Evolutionary conservation across 2,113 vertebrate genomes (phyloP).

Genomic region (Ailurus styani): DNA sequence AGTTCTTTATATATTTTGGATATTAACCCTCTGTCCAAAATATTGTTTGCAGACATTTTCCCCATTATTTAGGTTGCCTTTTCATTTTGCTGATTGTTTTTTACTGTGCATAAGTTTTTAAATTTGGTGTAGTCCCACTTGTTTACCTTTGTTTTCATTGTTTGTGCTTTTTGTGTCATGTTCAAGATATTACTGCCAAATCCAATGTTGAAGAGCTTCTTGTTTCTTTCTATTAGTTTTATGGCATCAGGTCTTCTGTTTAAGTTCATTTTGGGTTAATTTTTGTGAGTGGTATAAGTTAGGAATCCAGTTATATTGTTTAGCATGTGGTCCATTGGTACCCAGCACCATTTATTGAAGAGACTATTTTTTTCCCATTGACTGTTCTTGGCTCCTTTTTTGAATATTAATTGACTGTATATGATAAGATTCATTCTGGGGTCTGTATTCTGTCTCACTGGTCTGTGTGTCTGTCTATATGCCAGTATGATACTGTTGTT

Average conservation of each 20-base stretch:
- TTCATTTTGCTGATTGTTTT: neutral
- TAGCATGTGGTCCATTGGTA: neutral
- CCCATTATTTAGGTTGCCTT: neutral
- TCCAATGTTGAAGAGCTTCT: neutral
- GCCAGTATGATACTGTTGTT: neutral
- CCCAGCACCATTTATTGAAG: neutral
- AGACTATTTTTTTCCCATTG: neutral
- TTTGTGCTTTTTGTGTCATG: neutral
- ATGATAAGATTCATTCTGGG: neutral
- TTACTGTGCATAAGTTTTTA: neutral
- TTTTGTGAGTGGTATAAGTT: neutral
- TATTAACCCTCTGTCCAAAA: neutral
- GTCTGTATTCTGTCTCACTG: neutral
- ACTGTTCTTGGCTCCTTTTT: neutral
- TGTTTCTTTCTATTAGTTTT: neutral
- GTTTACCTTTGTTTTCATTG: neutral
- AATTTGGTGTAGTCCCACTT: neutral
- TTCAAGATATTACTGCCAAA: neutral
- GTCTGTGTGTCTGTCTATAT: neutral
- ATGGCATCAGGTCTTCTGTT: neutral
- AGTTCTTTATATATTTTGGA: neutral
- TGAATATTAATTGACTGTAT: neutral
- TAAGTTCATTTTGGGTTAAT: neutral
- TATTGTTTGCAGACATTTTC: neutral
- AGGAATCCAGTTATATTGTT: neutral